Evolutionary conservation across 35 echinoderm and acorn worm species (phyloP).

Genomic region (Apostichopus parvimensis): DNA sequence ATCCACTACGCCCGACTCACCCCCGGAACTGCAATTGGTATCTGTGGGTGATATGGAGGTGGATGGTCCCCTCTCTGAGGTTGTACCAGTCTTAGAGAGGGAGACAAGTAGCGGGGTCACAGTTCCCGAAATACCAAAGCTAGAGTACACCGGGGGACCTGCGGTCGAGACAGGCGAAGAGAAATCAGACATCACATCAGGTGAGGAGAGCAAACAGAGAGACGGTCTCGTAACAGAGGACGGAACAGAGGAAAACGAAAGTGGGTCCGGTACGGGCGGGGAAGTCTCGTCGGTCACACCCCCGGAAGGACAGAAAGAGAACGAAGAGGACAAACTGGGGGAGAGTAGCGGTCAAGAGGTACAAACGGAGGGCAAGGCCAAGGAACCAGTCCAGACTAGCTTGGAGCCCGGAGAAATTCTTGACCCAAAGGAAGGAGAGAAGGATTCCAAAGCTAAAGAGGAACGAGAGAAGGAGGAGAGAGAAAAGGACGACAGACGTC

Average conservation of each 20-base stretch:
- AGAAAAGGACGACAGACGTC: neutral
- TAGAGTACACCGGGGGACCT: neutral
- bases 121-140: neutral
- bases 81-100: neutral
- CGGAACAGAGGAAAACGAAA: constrained; percentile 14
- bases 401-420: constrained; percentile 42
- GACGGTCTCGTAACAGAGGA: neutral
- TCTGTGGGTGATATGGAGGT: neutral
- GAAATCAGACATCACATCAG: neutral
- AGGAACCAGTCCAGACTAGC: neutral
- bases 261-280: neutral
- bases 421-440: constrained; percentile 12
- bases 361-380: neutral
- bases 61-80: neutral
- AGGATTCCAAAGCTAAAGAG: neutral
- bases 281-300: neutral
- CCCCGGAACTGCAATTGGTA: constrained; percentile 10
- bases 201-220: neutral
- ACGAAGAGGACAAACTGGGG: neutral
- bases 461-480: neutral
- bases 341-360: neutral
- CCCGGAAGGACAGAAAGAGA: neutral
- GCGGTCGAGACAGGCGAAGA: neutral
- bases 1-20: neutral
- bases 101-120: neutral